Evolutionary conservation across 2,888 invertebrate species (phyloP).

Genomic region (Drosophila imparisetae): DNA sequence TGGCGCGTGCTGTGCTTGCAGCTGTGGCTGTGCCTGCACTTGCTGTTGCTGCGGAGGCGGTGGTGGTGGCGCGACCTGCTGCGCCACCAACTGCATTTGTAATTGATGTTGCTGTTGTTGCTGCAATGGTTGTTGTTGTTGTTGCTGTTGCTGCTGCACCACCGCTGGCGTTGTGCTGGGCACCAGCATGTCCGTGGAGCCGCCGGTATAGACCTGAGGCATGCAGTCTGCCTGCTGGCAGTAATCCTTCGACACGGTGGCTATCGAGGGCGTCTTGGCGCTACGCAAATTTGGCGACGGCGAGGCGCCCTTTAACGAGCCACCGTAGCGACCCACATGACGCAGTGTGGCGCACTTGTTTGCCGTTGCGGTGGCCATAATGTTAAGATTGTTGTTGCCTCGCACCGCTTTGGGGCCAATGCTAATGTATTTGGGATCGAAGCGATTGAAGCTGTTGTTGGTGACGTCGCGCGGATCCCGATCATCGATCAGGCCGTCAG

Average conservation of each 20-base stretch:
- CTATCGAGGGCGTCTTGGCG: constrained; percentile 84
- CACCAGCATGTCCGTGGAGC: constrained; percentile 65
- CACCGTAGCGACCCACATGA: constrained; percentile 84
- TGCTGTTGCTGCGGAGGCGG: constrained; percentile 59
- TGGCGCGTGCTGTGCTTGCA: constrained; percentile 75
- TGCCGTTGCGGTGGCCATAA: constrained; percentile 80
- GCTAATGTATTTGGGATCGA: constrained; percentile 85
- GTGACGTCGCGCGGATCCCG: constrained; percentile 85
- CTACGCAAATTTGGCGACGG: constrained; percentile 84
- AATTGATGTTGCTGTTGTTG: constrained; percentile 56
- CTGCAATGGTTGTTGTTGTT: constrained; percentile 30
- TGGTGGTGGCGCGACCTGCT: constrained; percentile 56
- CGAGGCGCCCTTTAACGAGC: constrained; percentile 83
- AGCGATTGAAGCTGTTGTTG: constrained; percentile 85
- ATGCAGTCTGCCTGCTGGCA: constrained; percentile 84
- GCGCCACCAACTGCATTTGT: constrained; percentile 55
- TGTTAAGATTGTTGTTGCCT: constrained; percentile 82
- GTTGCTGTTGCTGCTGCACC: constrained; percentile 44
- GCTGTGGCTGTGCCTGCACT: constrained; percentile 50
- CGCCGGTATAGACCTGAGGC: constrained; percentile 73
- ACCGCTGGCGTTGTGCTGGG: constrained; percentile 25
- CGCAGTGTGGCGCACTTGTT: constrained; percentile 85
- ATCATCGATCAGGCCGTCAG: constrained; percentile 68
- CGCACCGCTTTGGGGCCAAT: constrained; percentile 85
- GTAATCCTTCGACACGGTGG: constrained; percentile 85